A percentile compares a stretch with the other conserved stretches of the same genome.
Evolutionary conservation across 1,140 invertebrate genomes (phyloP).

Genomic region (Pachypsylla venusta): DNA sequence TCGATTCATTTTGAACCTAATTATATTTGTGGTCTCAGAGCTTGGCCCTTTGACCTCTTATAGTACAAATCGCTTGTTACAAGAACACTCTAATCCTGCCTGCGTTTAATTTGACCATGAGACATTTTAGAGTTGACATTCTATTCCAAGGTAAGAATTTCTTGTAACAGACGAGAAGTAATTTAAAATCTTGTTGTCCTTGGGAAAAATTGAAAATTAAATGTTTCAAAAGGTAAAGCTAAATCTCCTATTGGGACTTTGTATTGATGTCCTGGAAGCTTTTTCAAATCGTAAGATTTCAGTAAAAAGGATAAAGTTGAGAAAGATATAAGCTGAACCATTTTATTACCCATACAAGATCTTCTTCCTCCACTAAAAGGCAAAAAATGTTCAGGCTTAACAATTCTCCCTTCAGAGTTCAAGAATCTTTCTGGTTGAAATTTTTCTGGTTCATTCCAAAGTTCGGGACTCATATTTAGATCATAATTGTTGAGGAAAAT

Average conservation of each 20-base stretch:
- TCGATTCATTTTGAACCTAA: no score
- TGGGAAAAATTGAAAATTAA: conserved; percentile 22
- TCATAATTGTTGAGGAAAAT: conserved; percentile 81
- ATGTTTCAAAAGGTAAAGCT: conserved; percentile 25
- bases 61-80: no score
- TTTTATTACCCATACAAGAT: conserved; percentile 74
- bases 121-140: no score
- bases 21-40: no score
- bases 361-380: conserved; percentile 76
- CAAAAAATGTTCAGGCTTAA: conserved; percentile 51
- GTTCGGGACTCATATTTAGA: conserved; percentile 53
- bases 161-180: no score
- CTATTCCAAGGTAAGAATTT: no score
- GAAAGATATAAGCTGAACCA: conserved; percentile 61
- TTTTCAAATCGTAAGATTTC: conserved; percentile 21
- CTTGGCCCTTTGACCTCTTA: no score
- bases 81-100: no score
- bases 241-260: conserved; percentile 25
- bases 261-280: conserved; percentile 17
- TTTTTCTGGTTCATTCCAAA: conserved; percentile 54
- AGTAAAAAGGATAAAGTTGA: conserved; percentile 53
- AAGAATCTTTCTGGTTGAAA: conserved; percentile 62
- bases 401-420: conserved; percentile 31
- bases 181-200: no score
- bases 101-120: no score